Evolutionary conservation across 2,888 invertebrate genomes (phyloP).

Genomic region (Campoletis raptor): DNA sequence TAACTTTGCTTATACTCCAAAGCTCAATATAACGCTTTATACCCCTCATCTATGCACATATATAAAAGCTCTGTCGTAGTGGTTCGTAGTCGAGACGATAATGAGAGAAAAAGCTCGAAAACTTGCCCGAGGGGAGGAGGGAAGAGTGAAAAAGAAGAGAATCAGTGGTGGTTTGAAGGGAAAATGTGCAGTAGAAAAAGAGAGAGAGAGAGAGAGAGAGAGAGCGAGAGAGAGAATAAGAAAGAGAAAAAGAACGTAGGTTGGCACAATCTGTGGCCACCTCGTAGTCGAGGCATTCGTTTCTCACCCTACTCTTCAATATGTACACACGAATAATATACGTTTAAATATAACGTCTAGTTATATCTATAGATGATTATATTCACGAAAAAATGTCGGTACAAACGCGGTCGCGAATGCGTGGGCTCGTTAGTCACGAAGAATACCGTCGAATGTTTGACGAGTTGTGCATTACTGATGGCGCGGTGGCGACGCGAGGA

Average conservation of each 20-base stretch:
- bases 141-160: slow-evolving; percentile 15
- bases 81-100: slow-evolving; percentile 56
- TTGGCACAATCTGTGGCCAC: slow-evolving; percentile 42
- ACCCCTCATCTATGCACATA: slow-evolving; percentile 2
- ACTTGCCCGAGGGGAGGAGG: slow-evolving; percentile 30
- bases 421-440: slow-evolving; percentile 74
- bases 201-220: not conserved
- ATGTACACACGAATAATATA: not conserved
- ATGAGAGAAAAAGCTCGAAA: slow-evolving; percentile 64
- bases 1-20: slow-evolving; percentile 43
- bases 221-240: slow-evolving; percentile 4
- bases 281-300: slow-evolving; percentile 46
- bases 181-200: slow-evolving; percentile 18
- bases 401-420: slow-evolving; percentile 72
- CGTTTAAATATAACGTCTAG: not conserved
- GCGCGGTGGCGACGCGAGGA: slow-evolving; percentile 33
- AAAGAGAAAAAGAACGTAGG: not conserved
- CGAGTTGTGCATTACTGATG: slow-evolving; percentile 49
- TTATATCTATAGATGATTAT: slow-evolving; percentile 23
- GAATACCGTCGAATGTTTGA: slow-evolving; percentile 61
- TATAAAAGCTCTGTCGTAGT: not conserved
- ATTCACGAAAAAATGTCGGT: slow-evolving; percentile 70
- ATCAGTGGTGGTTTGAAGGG: slow-evolving; percentile 55
- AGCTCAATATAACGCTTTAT: slow-evolving; percentile 5
- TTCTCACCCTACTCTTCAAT: not conserved